Conservation (phyloP, 2,888 invertebrate genomes). For the Drosophila multiciliata region DNA sequence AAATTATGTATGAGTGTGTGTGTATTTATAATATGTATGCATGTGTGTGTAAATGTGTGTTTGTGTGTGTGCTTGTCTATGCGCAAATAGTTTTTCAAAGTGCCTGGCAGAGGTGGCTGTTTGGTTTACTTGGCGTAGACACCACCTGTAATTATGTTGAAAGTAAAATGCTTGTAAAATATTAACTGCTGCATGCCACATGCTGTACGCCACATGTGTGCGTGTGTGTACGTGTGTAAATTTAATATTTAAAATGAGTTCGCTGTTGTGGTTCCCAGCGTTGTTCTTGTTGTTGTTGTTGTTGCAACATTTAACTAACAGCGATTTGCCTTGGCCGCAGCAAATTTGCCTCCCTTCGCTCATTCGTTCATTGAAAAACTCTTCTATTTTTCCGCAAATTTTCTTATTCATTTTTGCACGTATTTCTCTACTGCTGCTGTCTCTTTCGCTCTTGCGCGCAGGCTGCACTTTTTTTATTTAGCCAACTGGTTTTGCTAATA, state of each 20-base stretch:
- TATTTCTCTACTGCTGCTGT: not conserved
- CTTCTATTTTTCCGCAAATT: conserved; percentile 26
- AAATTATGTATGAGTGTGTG: conserved; percentile 68
- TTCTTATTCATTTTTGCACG: conserved; percentile 17
- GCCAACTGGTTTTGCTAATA: conserved; percentile 72
- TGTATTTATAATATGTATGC: conserved; percentile 26
- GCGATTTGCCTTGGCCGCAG: conserved; percentile 50
- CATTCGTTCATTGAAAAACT: conserved; percentile 59
- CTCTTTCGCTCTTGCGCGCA: conserved; percentile 4
- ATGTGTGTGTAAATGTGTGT: conserved; percentile 53
- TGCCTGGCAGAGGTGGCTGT: conserved; percentile 42
- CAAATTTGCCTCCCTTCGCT: conserved; percentile 34
- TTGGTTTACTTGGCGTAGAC: conserved; percentile 55
- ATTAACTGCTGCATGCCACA: conserved; percentile 75
- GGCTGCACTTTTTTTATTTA: conserved; percentile 70
- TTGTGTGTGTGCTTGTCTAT: conserved; percentile 39
- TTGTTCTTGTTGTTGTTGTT: conserved; percentile 20
- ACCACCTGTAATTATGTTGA: conserved; percentile 78
- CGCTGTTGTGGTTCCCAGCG: conserved; percentile 16
- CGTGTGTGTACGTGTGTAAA: conserved; percentile 19
- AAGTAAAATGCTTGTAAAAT: conserved; percentile 77
- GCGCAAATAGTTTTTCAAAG: conserved; percentile 77
- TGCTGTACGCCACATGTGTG: conserved; percentile 43
- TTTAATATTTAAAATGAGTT: conserved; percentile 68
- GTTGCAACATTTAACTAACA: conserved; percentile 61